phyloP scores from a whole-genome alignment of 2,888 invertebrate species.

The Achlya flavicornis region DNA sequence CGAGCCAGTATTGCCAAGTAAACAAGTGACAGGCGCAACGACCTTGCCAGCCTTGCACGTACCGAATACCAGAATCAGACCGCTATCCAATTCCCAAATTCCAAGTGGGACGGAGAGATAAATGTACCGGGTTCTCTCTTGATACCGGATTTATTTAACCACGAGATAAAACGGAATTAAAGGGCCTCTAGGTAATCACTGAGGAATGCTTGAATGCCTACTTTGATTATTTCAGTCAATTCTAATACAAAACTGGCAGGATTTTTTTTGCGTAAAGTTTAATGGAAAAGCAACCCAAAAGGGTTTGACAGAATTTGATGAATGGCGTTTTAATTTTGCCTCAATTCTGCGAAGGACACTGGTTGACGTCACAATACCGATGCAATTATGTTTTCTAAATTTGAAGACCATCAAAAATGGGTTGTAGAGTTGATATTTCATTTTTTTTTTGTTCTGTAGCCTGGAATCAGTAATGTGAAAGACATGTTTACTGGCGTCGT shows the following conservation, averaged over 20 bases:
- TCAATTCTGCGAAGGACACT: background rate
- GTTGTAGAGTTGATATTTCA: no score
- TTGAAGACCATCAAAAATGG: no score
- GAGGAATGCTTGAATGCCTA: background rate
- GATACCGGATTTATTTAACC: background rate
- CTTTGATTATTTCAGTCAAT: background rate
- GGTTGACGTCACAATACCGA: background rate
- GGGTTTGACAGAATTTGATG: background rate
- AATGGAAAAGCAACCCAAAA: no score
- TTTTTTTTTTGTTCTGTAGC: no score
- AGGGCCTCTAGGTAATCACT: constrained; percentile 4
- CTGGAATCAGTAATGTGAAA: background rate
- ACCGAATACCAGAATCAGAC: constrained; percentile 29
- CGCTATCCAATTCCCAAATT: constrained; percentile 61
- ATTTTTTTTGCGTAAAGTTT: no score
- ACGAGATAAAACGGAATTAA: background rate
- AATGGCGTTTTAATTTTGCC: background rate
- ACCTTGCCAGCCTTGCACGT: constrained; percentile 50
- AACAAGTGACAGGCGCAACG: constrained; percentile 50
- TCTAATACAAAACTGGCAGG: background rate
- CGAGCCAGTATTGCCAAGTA: constrained; percentile 10
- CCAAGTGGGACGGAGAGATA: constrained; percentile 27
- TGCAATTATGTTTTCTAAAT: background rate
- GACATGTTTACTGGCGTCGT: no score
- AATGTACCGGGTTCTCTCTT: background rate